phyloP scores from a whole-genome alignment of 2,888 invertebrate species.

The Metopia argyrocephala region DNA sequence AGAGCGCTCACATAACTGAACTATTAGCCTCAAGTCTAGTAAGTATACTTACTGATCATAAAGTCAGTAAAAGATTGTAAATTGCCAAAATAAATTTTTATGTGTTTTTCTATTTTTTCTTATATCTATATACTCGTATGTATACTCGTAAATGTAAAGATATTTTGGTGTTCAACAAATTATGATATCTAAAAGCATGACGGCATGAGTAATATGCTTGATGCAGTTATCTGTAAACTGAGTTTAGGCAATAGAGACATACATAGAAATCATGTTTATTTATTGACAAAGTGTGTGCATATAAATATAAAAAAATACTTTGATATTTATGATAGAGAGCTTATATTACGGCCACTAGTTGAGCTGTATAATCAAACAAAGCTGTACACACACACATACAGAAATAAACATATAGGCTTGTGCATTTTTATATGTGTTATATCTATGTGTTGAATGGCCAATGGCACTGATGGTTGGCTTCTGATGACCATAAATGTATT shows the following conservation, averaged over 20 bases:
- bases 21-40: not conserved
- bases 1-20: too few relatives aligned
- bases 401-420: not conserved
- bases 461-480: conserved; percentile 49
- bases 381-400: not conserved
- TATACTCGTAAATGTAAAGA: too few relatives aligned
- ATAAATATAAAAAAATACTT: not conserved
- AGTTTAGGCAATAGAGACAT: conserved; percentile 6
- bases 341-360: conserved; percentile 48
- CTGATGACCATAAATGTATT: conserved; percentile 45
- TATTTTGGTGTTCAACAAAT: conserved; percentile 29
- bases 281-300: conserved; percentile 8
- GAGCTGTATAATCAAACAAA: conserved; percentile 1
- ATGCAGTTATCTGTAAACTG: conserved; percentile 15
- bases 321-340: conserved; percentile 20
- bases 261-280: conserved; percentile 27
- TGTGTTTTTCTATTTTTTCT: not conserved
- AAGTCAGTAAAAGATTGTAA: conserved; percentile 3
- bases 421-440: conserved; percentile 10
- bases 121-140: too few relatives aligned
- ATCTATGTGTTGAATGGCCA: conserved; percentile 38
- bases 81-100: not conserved
- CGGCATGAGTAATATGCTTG: conserved; percentile 10
- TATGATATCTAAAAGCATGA: not conserved
- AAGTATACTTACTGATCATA: conserved; percentile 7